Conservation (phyloP, 2,113 vertebrate genomes). For the Embiotoca jacksoni region DNA sequence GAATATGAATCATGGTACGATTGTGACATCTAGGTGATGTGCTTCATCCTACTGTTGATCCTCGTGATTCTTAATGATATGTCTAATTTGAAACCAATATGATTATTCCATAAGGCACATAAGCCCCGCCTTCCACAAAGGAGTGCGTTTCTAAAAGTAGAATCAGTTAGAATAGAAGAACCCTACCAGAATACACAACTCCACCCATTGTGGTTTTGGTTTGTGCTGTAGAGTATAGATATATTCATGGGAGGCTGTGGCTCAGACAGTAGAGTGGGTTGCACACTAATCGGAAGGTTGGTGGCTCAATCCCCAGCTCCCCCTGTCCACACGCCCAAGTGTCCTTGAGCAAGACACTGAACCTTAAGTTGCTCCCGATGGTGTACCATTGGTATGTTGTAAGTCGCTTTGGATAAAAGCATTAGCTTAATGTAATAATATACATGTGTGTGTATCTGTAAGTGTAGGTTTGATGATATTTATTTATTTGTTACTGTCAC, state of each 20-base stretch:
- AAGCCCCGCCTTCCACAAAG: neutral
- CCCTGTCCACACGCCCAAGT: too few species aligned
- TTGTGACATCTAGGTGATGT: neutral
- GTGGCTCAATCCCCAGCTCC: too few species aligned
- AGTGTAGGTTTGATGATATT: too few species aligned
- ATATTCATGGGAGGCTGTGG: too few species aligned
- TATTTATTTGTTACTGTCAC: too few species aligned
- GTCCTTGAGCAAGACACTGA: too few species aligned
- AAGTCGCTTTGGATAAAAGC: too few species aligned
- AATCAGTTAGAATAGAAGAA: conserved; percentile 49
- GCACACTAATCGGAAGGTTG: too few species aligned
- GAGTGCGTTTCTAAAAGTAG: conserved; percentile 53
- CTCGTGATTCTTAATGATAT: neutral
- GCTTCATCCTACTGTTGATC: neutral
- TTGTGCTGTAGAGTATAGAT: neutral
- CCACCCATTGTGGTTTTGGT: conserved; percentile 43
- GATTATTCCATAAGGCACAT: neutral
- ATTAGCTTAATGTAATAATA: neutral
- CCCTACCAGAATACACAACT: conserved; percentile 36
- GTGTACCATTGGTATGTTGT: too few species aligned
- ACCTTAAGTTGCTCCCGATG: too few species aligned
- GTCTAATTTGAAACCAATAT: neutral
- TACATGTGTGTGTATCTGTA: neutral
- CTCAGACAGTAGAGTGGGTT: too few species aligned
- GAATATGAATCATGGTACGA: neutral